Base-by-base conservation (phyloP, 2,113 vertebrate genomes). In the Spea multiplicata region DNA sequence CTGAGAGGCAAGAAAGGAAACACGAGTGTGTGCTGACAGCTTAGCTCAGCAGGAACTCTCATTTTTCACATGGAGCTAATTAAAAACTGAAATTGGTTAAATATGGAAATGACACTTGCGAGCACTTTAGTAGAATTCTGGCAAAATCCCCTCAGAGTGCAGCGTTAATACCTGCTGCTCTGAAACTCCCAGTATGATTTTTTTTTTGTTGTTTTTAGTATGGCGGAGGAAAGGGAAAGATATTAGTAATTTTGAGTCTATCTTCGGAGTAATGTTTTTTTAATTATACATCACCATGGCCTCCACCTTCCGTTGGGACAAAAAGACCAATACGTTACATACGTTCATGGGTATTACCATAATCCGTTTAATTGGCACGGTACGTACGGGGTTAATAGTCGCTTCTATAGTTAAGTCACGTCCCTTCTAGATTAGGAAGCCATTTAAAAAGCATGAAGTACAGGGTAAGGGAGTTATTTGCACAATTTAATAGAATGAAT, bases 11-110 rank as follows among this genome's bases (percentile, higher is more conserved):
- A 91, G 89, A 91, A 91, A 93, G 88, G 93, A 91, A 93, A 92
- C 91, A 91, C 86, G 88, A 86, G 89, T 91, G 88, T 90, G 61
- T 76, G 87, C 90, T 91, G 92, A 91, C 91, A 92, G 92, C 91
- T 90, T 89, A 91, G 91, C 93, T 91, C 93, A 92, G 91, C 88
- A 3, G 90, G 91, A 91, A 90, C 90, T 86, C 90, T 91, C 88
- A 92, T 93, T 92, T 93, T 93, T 92, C 89, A 92, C 91, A 93
- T 62, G 86, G 91, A 93, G 92, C 93, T 94, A 93, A 93, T 94
- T 94, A 94, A 93, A 94, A 94, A 92, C 92, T 89, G 91, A 93
- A 93, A 94, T 93, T 93, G 93, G 93, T 93, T 94, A 93, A 94
- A 94, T 93, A 92, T 94, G 93, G 93, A 93, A 94, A 93, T 92